Conservation (phyloP, 2,888 invertebrate species). For the Metellina segmentata region DNA sequence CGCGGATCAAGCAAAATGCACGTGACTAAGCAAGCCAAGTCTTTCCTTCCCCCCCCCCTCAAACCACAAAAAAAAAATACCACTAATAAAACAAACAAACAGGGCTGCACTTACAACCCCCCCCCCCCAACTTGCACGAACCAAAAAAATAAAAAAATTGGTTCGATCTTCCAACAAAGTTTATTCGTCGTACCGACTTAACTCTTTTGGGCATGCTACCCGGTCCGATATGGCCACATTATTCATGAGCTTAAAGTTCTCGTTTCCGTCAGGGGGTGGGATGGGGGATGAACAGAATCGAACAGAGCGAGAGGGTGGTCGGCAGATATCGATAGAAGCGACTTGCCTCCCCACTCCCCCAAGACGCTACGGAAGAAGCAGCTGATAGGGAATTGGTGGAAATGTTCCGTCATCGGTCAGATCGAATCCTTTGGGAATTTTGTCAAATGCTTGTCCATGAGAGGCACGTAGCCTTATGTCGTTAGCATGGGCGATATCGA, state of each 20-base stretch:
- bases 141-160: neutral
- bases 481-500: slow-evolving; percentile 51
- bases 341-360: neutral
- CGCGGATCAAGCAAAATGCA: neutral
- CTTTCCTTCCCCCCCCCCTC: neutral
- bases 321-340: slow-evolving; percentile 8
- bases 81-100: neutral
- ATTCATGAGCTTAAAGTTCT: slow-evolving; percentile 38
- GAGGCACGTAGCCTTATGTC: slow-evolving; percentile 39
- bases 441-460: slow-evolving; percentile 26
- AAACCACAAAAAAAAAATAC: neutral
- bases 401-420: slow-evolving; percentile 1
- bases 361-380: slow-evolving; percentile 31
- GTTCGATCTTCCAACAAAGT: slow-evolving; percentile 23
- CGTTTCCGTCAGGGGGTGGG: neutral
- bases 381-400: slow-evolving; percentile 15
- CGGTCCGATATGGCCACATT: slow-evolving; percentile 49
- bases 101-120: neutral
- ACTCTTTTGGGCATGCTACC: slow-evolving; percentile 12
- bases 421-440: slow-evolving; percentile 14
- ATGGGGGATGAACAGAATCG: neutral
- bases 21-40: neutral
- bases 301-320: neutral
- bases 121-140: neutral
- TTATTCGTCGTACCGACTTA: slow-evolving; percentile 32